These are phyloP conservation scores for Amphimallon solstitiale DNA, from an alignment of 2,888 invertebrate species.

Conservation along the genomic window DNA sequence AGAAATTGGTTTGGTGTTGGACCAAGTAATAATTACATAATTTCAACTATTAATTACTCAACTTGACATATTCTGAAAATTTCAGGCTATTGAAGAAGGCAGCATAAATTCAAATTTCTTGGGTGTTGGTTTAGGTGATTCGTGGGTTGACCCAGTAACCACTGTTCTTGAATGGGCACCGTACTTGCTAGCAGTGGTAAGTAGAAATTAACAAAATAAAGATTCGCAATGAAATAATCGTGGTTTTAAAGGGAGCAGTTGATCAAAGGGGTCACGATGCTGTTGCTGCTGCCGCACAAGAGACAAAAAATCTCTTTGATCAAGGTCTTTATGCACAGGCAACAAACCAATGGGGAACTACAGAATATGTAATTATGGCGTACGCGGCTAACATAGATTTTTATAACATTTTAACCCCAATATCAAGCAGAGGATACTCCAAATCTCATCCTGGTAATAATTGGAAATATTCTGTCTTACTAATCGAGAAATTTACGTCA, in stretches of 20 bases:
- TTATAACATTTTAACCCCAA: slow-evolving; percentile 79
- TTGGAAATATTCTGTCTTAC: no score
- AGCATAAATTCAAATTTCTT: slow-evolving; percentile 70
- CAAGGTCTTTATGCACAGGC: slow-evolving; percentile 50
- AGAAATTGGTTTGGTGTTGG: slow-evolving; percentile 65
- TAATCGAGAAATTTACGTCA: no score
- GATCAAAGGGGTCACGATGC: slow-evolving; percentile 72
- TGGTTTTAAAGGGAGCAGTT: slow-evolving; percentile 68
- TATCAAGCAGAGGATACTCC: slow-evolving; percentile 10
- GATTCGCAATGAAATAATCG: not conserved
- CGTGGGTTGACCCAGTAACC: slow-evolving; percentile 91
- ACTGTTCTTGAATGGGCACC: slow-evolving; percentile 87
- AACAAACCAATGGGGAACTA: slow-evolving; percentile 67
- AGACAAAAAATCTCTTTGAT: slow-evolving; percentile 69
- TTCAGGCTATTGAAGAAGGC: slow-evolving; percentile 46
- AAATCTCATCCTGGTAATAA: not conserved
- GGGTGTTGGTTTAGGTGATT: slow-evolving; percentile 86
- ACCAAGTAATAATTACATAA: slow-evolving; percentile 45
- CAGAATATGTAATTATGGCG: slow-evolving; percentile 71
- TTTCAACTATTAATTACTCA: not conserved
- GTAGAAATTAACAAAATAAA: slow-evolving; percentile 28
- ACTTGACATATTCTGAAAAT: not conserved
- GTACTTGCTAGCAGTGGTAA: slow-evolving; percentile 76
- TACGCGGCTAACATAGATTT: slow-evolving; percentile 78
- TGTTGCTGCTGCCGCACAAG: slow-evolving; percentile 69